These are phyloP conservation scores for Dissostichus mawsoni DNA, from an alignment of 2,113 vertebrate species.

Conservation along the genomic window DNA sequence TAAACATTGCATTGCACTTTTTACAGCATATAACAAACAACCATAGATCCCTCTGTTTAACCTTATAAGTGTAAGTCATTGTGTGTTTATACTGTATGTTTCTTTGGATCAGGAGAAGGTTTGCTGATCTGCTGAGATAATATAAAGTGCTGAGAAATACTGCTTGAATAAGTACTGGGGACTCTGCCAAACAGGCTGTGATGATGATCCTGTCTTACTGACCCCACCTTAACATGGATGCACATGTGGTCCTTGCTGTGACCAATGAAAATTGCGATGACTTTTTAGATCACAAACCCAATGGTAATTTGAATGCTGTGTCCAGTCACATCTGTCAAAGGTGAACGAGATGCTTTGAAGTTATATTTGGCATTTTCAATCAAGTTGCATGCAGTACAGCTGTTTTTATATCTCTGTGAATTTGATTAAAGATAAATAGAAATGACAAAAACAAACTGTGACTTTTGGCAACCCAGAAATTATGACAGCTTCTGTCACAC, in stretches of 20 bases:
- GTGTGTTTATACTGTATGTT: neutral
- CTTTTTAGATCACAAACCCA: conserved; percentile 10
- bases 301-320: conserved; percentile 8
- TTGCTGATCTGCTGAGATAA: conserved; percentile 32
- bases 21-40: conserved; percentile 14
- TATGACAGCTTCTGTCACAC: conserved; percentile 32
- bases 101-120: conserved; percentile 32
- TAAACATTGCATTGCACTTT: neutral
- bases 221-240: neutral
- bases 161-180: conserved; percentile 42
- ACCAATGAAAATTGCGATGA: conserved; percentile 19
- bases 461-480: neutral
- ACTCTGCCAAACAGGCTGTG: conserved; percentile 19
- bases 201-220: conserved; percentile 8
- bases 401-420: neutral
- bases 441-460: neutral
- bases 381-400: neutral
- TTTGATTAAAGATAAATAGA: neutral
- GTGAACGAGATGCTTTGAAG: neutral
- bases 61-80: neutral
- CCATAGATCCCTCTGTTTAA: neutral
- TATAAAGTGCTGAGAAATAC: conserved; percentile 14
- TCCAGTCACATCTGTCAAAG: neutral
- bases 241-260: conserved; percentile 5
- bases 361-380: neutral